phyloP scores from a whole-genome alignment of 2,113 vertebrate species.

The Perca flavescens region DNA sequence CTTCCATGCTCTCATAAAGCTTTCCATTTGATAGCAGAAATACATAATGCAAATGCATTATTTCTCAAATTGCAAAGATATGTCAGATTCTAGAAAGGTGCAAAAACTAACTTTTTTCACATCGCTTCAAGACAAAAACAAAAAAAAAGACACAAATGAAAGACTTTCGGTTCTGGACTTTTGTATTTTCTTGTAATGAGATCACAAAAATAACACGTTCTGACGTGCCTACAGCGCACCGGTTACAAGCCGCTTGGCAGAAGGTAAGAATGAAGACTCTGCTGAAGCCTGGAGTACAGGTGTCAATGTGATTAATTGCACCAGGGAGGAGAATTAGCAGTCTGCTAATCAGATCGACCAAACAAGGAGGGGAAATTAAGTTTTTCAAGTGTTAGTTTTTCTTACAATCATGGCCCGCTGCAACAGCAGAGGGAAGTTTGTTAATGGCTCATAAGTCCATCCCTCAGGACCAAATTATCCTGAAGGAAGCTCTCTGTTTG shows the following conservation, averaged over 20 bases:
- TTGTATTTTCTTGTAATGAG: conserved; percentile 49
- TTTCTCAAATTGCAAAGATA: neutral
- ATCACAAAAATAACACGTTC: conserved; percentile 50
- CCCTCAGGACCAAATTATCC: conserved; percentile 79
- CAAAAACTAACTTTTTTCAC: neutral
- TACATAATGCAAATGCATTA: conserved; percentile 10
- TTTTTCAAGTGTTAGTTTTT: conserved; percentile 83
- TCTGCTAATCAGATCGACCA: conserved; percentile 82
- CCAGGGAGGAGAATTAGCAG: conserved; percentile 80
- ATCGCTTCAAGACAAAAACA: conserved; percentile 18
- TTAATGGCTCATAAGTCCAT: conserved; percentile 80
- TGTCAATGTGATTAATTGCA: conserved; percentile 83
- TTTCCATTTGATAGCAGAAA: conserved; percentile 23
- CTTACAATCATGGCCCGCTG: conserved; percentile 65
- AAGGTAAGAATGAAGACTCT: conserved; percentile 45
- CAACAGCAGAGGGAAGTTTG: conserved; percentile 76
- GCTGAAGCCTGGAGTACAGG: conserved; percentile 65
- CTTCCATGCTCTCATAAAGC: neutral
- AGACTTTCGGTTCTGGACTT: conserved; percentile 1
- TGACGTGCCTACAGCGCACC: conserved; percentile 22
- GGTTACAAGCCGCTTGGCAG: conserved; percentile 28
- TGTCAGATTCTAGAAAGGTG: neutral
- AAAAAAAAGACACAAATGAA: neutral
- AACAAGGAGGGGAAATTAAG: conserved; percentile 78
- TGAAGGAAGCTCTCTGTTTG: conserved; percentile 77